phyloP scores from a whole-genome alignment of 2,113 vertebrate species.

The Pholis gunnellus region DNA sequence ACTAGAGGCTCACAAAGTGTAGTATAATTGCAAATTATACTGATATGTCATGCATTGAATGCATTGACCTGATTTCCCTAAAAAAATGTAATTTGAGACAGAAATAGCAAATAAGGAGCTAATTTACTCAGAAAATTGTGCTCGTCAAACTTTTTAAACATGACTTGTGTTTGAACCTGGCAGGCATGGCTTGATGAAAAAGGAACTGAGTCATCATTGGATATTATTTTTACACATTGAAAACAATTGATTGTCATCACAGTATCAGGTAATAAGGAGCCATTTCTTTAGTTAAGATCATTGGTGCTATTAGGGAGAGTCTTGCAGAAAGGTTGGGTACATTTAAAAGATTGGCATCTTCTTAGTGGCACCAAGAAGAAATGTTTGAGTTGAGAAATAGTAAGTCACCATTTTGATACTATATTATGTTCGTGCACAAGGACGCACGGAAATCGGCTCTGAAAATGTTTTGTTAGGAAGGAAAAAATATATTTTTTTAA shows the following conservation, averaged over 20 bases:
- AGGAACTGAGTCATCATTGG: not conserved
- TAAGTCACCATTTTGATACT: not conserved
- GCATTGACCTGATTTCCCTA: constrained; percentile 37
- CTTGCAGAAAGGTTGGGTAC: not conserved
- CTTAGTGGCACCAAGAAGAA: not conserved
- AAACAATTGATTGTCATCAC: not conserved
- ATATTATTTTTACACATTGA: not conserved
- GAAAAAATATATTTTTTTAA: not conserved
- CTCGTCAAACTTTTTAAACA: not conserved
- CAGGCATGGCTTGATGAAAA: not conserved
- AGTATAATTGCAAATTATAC: constrained; percentile 51
- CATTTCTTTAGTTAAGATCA: not conserved
- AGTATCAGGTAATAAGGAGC: not conserved
- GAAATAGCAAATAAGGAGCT: constrained; percentile 36
- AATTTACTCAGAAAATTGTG: constrained; percentile 3
- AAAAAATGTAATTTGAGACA: constrained; percentile 39
- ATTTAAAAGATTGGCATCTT: not conserved
- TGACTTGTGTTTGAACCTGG: constrained; percentile 8
- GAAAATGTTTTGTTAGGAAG: not conserved
- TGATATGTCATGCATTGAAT: constrained; percentile 53
- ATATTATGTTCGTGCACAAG: not conserved
- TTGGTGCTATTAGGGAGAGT: not conserved
- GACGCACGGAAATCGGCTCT: not conserved
- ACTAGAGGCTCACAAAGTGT: constrained; percentile 44
- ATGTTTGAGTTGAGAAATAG: not conserved